Conservation (phyloP, 2,797 vertebrate genomes). For the Hippoglossus hippoglossus region DNA sequence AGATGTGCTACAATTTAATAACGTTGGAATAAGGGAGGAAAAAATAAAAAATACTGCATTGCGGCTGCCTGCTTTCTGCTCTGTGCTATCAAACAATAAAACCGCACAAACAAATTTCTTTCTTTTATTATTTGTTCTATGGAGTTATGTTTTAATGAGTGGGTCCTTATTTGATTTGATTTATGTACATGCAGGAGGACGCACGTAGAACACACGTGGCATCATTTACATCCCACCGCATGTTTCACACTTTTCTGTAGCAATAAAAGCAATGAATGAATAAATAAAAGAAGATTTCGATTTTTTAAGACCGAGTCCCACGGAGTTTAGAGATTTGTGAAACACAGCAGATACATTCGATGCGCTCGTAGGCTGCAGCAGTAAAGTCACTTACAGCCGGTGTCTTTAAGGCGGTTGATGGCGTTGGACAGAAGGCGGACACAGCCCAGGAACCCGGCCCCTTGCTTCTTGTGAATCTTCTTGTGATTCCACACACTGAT, state of each 20-base stretch:
- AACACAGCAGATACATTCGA: too few relatives aligned
- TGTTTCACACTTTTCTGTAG: neutral
- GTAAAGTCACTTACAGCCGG: slow-evolving; percentile 91
- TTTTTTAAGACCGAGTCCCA: too few relatives aligned
- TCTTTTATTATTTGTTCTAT: too few relatives aligned
- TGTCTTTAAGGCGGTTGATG: slow-evolving; percentile 99
- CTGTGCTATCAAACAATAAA: neutral
- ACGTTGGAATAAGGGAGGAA: too few relatives aligned
- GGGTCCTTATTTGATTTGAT: too few relatives aligned
- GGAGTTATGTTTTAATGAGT: neutral
- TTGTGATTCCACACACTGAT: slow-evolving; percentile 99
- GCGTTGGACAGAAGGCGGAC: slow-evolving; percentile 97
- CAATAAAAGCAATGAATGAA: neutral
- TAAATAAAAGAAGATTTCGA: too few relatives aligned
- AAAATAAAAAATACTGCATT: neutral
- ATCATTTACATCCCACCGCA: neutral
- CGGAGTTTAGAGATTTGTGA: too few relatives aligned
- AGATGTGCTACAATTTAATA: neutral
- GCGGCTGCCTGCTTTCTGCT: neutral
- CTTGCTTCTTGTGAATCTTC: slow-evolving; percentile 99
- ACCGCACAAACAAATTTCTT: too few relatives aligned
- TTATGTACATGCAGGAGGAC: neutral
- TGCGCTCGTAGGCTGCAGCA: neutral
- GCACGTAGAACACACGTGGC: too few relatives aligned
- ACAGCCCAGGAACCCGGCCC: slow-evolving; percentile 97